Conservation (phyloP, 2,888 invertebrate genomes). For the Desoria tigrina region DNA sequence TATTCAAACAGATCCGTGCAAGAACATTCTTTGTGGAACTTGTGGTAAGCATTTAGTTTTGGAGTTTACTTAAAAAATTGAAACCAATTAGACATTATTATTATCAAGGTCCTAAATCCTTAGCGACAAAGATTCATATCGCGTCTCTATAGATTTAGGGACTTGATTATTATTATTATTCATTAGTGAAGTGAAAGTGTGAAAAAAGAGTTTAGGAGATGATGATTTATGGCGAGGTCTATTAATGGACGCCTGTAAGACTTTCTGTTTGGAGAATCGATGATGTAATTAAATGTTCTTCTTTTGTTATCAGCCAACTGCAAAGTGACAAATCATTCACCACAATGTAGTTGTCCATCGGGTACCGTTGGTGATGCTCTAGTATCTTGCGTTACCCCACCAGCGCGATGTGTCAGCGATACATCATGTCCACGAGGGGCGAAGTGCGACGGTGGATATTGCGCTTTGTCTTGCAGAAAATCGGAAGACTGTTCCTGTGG, state of each 20-base stretch:
- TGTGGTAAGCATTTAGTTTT: constrained; percentile 80
- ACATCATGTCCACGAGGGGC: constrained; percentile 62
- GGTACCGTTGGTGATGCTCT: constrained; percentile 81
- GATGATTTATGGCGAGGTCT: no score
- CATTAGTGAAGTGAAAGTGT: no score
- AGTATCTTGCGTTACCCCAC: constrained; percentile 72
- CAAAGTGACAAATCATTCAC: constrained; percentile 75
- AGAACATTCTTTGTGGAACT: constrained; percentile 73
- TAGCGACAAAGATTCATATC: no score
- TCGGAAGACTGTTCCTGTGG: constrained; percentile 77
- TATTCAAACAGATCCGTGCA: constrained; percentile 69
- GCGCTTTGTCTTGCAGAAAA: constrained; percentile 68
- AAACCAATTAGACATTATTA: no score
- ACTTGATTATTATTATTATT: no score
- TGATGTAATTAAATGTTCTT: no score
- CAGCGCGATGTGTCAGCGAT: constrained; percentile 63
- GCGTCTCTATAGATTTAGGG: no score
- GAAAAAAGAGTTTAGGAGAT: no score
- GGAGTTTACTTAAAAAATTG: neutral
- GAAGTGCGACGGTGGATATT: constrained; percentile 69
- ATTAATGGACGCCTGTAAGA: no score
- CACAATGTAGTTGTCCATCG: constrained; percentile 73
- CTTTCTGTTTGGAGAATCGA: no score
- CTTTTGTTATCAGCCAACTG: constrained; percentile 66
- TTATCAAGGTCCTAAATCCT: no score